These are phyloP conservation scores for Ophiodon elongatus DNA, from an alignment of 2,113 vertebrate genomes.

Conservation along the genomic window DNA sequence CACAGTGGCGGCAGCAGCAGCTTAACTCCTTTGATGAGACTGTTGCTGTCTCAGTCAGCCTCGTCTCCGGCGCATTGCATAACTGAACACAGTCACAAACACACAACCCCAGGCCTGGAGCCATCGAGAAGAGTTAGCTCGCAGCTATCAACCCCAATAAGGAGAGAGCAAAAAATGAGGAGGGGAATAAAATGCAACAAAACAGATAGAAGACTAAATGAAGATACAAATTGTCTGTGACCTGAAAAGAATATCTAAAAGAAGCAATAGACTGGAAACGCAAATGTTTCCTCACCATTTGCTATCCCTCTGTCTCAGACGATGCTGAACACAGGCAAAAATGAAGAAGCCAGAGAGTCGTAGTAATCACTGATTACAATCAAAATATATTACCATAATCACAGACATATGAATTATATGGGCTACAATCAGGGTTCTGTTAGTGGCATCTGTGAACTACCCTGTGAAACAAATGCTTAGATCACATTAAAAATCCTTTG, in stretches of 20 bases:
- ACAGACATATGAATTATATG: conserved; percentile 6
- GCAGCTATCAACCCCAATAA: conserved; percentile 9
- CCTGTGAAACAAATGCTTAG: background rate
- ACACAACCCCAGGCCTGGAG: conserved; percentile 37
- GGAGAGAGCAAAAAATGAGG: background rate
- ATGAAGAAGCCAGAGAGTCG: background rate
- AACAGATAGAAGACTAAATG: conserved; percentile 38
- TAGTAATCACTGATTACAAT: conserved; percentile 14
- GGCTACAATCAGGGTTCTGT: background rate
- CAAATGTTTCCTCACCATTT: background rate
- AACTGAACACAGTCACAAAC: conserved; percentile 57
- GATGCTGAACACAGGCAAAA: conserved; percentile 13
- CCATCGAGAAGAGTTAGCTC: conserved; percentile 27
- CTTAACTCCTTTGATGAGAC: conserved; percentile 41
- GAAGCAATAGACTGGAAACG: conserved; percentile 13
- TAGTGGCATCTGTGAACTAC: background rate
- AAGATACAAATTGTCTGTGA: conserved; percentile 35
- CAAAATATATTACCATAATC: conserved; percentile 10
- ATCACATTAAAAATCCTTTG: background rate
- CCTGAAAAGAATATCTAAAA: conserved; percentile 31
- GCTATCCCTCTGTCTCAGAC: conserved; percentile 3
- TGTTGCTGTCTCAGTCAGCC: conserved; percentile 38
- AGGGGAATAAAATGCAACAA: conserved; percentile 9
- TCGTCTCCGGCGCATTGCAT: conserved; percentile 48
- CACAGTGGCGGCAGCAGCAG: conserved; percentile 3